Evolutionary conservation across 2,113 vertebrate genomes (phyloP), one percentile per base, ranked within the genome.

Genomic region (Oenanthe oenanthe): DNA sequence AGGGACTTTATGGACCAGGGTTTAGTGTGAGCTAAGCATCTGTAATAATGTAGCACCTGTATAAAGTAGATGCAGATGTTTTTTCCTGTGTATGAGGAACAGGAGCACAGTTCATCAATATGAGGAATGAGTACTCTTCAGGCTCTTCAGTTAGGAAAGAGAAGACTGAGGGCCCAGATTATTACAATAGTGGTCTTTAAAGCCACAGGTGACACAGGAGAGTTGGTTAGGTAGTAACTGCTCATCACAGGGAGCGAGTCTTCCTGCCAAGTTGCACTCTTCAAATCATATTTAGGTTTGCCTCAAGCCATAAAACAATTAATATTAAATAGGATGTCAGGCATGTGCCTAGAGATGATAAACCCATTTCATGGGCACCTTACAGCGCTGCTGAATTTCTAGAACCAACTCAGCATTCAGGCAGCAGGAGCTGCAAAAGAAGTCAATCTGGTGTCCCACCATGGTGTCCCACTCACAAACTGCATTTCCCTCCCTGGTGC

Each of bases 401-500:
- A 20, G 43, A 53, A 40, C 66, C 0, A 0, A 10, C 40, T 68
- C 53, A 62, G 60, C 50, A 53, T 45, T 68, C 0, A 0, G 36
- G 36, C 66, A 70, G 36, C 20, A 40, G 13, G 21, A 53, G 22
- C 77, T 66, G 31, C 40, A 66, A 67, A 70, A 31, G 7, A n/a
- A 65, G 42, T 83, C 36, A 38, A 26, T 54, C 34, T 36, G 34
- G 34, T 36, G 34, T 36, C 22, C 28, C 0, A 0, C 47, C 31
- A 15, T 2, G 2, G 8, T 43, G 4, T 31, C 53, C 61, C 18
- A n/a, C 28, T 38, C 24, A 45, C 20, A 79, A 56, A 47, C 12
- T 60, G 36, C 28, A 20, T 79, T 72, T 26, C 7, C 4, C 5
- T 38, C 43, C 15, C 15, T 7, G 2, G 18, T 3, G 2, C 63